Evolutionary conservation across 2,113 vertebrate genomes (phyloP), one percentile per base, ranked within the genome.

Genomic region (Cyphomyrus plagiostoma): DNA sequence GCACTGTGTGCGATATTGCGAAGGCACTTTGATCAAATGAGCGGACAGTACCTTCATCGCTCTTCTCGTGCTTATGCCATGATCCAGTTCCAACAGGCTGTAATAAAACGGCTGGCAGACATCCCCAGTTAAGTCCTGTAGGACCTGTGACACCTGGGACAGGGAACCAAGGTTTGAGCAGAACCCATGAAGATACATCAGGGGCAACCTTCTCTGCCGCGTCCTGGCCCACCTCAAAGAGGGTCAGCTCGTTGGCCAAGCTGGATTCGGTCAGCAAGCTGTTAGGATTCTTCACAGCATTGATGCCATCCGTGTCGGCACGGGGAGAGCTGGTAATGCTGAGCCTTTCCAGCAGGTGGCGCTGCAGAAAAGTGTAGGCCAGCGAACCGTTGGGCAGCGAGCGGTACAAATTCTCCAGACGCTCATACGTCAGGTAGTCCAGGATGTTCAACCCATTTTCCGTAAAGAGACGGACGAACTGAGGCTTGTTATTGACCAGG

Each of bases 381-480:
- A 97, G 92, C 0, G 94, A 95, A 92, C 91, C 94, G 56, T 95
- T 93, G 0, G 96, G 91, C 66, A 95, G 92, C 0, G 95, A 95
- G 21, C 91, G 48, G 89, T 97, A 98, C 48, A 98, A 93, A 30
- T 92, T 91, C 88, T 96, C 95, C 92, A 98, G 92, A 30, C 95
- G 96, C 3, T 1, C 0, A 48, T 95, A 94, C 0, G 96, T 96
- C 92, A 97, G 93, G 92, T 97, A 97, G 90, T 96, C 94, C 88
- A 95, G 90, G 82, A 97, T 93, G 70, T 96, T 97, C 70, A 97
- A 94, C 4, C 97, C 96, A 0, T 95, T 97, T 84, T 97, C 97
- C 11, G 96, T 96, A 90, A 97, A 97, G 62, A 97, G 93, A 11
- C 96, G 96, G 77, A 97, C 97, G 56, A 98, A 97, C 89, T 96